These are phyloP conservation scores for Nyctalus aviator DNA, from an alignment of 2,797 vertebrate species.

Conservation along the genomic window DNA sequence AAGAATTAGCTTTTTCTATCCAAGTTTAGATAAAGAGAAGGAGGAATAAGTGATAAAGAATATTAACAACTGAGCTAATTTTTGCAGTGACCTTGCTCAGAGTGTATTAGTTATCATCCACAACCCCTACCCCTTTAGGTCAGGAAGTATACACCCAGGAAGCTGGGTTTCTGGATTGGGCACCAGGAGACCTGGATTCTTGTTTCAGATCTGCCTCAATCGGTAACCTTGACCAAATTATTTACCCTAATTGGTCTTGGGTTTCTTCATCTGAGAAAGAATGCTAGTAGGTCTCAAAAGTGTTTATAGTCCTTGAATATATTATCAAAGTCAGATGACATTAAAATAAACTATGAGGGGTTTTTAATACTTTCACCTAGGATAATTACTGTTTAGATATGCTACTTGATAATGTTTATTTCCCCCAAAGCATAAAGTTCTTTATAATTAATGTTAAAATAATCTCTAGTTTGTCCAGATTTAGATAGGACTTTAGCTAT, in stretches of 20 bases:
- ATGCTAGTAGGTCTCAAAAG: neutral
- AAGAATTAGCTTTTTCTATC: neutral
- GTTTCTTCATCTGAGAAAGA: neutral
- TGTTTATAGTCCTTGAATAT: neutral
- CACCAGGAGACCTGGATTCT: neutral
- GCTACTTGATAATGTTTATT: conserved; percentile 26
- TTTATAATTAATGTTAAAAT: conserved; percentile 66
- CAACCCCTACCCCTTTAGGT: neutral
- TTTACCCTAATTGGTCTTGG: neutral
- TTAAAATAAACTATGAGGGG: neutral
- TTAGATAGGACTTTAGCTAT: neutral
- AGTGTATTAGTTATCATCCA: neutral
- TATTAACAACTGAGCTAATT: neutral
- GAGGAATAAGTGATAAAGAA: neutral
- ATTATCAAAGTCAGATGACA: neutral
- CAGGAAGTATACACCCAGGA: neutral
- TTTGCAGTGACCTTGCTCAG: neutral
- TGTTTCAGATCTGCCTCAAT: neutral
- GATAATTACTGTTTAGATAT: conserved; percentile 54
- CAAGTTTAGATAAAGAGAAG: neutral
- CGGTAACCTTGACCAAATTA: neutral
- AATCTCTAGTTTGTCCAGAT: conserved; percentile 43
- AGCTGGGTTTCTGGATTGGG: neutral
- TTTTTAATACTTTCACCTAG: conserved; percentile 53
- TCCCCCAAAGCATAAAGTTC: conserved; percentile 14